Conservation (phyloP, 2,113 vertebrate genomes). For the Festucalex cinctus region DNA sequence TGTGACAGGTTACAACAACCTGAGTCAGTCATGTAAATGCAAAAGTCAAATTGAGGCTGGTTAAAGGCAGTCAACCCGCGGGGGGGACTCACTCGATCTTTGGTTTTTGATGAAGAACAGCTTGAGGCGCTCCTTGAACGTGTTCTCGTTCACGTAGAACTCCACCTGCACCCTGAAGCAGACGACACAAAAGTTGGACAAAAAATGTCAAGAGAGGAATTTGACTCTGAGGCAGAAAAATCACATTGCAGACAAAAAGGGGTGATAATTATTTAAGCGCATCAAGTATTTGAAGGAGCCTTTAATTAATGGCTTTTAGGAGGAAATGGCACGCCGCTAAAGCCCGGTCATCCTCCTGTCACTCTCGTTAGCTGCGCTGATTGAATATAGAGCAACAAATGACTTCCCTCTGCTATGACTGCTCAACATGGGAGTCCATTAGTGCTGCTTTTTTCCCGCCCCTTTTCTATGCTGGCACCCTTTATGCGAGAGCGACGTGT, state of each 20-base stretch:
- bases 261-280: constrained; percentile 44
- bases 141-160: constrained; percentile 85
- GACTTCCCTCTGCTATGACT: constrained; percentile 69
- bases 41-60: not conserved
- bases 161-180: constrained; percentile 78
- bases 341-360: constrained; percentile 58
- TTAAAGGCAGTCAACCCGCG: constrained; percentile 10
- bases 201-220: constrained; percentile 9
- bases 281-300: constrained; percentile 39
- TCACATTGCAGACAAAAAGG: constrained; percentile 24
- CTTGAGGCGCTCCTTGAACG: constrained; percentile 83
- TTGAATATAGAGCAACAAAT: constrained; percentile 75
- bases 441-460: constrained; percentile 55
- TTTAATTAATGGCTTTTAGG: constrained; percentile 65
- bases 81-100: constrained; percentile 79
- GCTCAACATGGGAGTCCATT: constrained; percentile 64
- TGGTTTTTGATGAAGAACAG: constrained; percentile 88
- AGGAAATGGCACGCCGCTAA: constrained; percentile 64
- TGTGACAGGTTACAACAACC: constrained; percentile 3
- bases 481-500: constrained; percentile 32
- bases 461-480: constrained; percentile 44
- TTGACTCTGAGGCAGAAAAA: constrained; percentile 7
- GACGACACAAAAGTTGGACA: constrained; percentile 1
- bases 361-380: constrained; percentile 65
- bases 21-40: not conserved